Conservation (phyloP, 2,797 vertebrate genomes). For the Pelochelys cantorii region DNA sequence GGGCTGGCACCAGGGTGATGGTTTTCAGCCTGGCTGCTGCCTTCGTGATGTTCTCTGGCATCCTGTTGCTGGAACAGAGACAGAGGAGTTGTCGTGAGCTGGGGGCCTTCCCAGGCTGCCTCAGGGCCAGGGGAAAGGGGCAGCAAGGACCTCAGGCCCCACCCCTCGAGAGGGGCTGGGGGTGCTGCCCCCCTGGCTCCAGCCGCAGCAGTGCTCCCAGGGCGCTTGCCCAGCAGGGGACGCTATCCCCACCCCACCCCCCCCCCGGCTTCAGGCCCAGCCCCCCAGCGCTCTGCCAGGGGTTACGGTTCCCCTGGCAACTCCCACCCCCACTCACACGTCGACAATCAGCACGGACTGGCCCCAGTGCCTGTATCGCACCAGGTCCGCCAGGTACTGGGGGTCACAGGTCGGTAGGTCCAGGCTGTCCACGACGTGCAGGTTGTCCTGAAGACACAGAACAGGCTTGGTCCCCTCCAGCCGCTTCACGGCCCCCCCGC, state of each 20-base stretch:
- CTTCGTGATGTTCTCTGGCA: slow-evolving; percentile 84
- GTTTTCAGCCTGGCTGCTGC: slow-evolving; percentile 84
- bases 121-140: background rate
- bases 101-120: too few species aligned
- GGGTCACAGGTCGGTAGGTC: slow-evolving; percentile 87
- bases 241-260: background rate
- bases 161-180: background rate
- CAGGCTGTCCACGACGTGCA: slow-evolving; percentile 88
- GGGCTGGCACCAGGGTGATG: slow-evolving; percentile 87
- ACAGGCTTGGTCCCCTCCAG: background rate
- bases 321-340: slow-evolving; percentile 80
- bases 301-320: background rate
- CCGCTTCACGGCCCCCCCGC: accelerated
- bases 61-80: slow-evolving; percentile 79
- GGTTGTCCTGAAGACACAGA: slow-evolving; percentile 80
- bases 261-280: too few species aligned
- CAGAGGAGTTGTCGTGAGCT: background rate
- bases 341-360: slow-evolving; percentile 88
- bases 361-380: slow-evolving; percentile 85
- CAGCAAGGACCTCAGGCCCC: background rate
- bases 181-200: background rate
- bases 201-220: background rate
- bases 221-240: background rate
- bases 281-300: background rate
- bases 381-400: slow-evolving; percentile 86